Base-by-base conservation (phyloP, 2,113 vertebrate genomes). In the Pyxicephalus adspersus region DNA sequence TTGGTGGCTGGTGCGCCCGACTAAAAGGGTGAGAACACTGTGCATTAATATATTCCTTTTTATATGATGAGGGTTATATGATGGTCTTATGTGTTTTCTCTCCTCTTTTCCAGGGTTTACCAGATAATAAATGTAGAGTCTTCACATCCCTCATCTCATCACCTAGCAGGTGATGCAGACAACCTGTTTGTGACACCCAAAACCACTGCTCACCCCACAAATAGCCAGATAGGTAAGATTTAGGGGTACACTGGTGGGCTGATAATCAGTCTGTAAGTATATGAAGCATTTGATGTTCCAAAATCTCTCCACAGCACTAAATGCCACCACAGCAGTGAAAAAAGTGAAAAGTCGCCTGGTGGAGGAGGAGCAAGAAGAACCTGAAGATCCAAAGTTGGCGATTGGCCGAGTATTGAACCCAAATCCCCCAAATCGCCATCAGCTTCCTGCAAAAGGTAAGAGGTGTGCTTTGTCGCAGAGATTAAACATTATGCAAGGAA, bases 401-500 rank as follows among this genome's bases (percentile, higher is more conserved):
- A 88, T 92, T 65, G 90, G 88, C 85, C 94, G 94, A 79, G 91
- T 96, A 64, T 88, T 97, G 80, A 96, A 95, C 81, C 88, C 91
- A 0, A 88, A 94, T 26, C 64, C 84, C 16, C 85, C 86, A 84
- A 88, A 86, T 23, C 86, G 86, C 68, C 90, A 86, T 26, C 89
- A 91, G 70, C 90, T 55, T 29, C 52, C 86, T 76, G 76, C 54
- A 80, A 92, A 91, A 91, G 88, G 93, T 94, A 76, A 5, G 85
- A 81, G 57, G 6, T 0, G 20, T 29, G 25, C 50, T 52, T 4
- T 38, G 38, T 38, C 38, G 9, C 38, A 11, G 8, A 3, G 38
- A 45, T 45, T 45, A 4, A 38, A 8, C 11, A 38, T 38, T 38
- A 9, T 38, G 38, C 38, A 45, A 45, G 38, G 8, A 2, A n/a